These are phyloP conservation scores for Actenoides hombroni DNA, from an alignment of 2,113 vertebrate genomes.

Conservation along the genomic window DNA sequence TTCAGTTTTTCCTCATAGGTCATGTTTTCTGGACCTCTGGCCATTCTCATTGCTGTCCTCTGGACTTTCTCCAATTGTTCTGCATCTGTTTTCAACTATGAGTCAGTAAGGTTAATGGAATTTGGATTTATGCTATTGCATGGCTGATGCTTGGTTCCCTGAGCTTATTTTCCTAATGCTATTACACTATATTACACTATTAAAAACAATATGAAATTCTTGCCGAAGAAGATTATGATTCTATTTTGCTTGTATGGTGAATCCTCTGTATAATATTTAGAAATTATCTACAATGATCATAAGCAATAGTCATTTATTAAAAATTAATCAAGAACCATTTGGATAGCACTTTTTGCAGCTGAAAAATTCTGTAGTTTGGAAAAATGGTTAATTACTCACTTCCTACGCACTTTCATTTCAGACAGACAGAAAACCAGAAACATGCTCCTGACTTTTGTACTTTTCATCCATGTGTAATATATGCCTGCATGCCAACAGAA, in stretches of 20 bases:
- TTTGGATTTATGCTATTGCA: not conserved
- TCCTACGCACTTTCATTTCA: not conserved
- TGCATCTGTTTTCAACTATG: not conserved
- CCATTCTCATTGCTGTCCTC: not conserved
- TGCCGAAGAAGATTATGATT: not conserved
- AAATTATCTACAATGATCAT: not conserved
- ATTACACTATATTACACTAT: not conserved
- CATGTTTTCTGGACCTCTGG: not conserved
- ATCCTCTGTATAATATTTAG: not conserved
- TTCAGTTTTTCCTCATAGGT: not conserved
- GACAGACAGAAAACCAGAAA: not conserved
- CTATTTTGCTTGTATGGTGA: not conserved
- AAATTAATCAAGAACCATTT: not conserved
- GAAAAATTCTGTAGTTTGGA: not conserved
- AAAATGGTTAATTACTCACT: not conserved
- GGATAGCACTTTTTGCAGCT: not conserved
- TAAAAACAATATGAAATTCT: not conserved
- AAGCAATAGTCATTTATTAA: not conserved
- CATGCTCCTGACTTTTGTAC: not conserved
- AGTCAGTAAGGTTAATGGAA: conserved; percentile 22
- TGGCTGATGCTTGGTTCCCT: not conserved
- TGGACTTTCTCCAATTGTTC: not conserved
- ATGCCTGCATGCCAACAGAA: not conserved
- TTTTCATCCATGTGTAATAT: not conserved
- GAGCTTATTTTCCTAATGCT: conserved; percentile 9